Evolutionary conservation across 2,888 invertebrate species (phyloP).

Genomic region (Ophonus ardosiacus): DNA sequence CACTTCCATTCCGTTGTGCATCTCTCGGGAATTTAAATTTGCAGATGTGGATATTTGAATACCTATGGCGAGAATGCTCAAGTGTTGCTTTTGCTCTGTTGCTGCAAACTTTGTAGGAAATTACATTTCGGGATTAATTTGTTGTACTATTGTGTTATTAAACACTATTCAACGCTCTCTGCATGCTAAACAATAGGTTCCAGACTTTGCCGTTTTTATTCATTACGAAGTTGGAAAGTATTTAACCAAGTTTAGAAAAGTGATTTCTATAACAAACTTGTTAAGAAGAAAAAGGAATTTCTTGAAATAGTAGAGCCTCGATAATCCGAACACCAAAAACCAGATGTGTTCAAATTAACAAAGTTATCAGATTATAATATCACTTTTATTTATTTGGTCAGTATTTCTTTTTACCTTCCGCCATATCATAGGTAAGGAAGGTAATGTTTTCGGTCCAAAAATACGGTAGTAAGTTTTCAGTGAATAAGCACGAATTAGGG

Average conservation of each 20-base stretch:
- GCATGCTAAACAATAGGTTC: background rate
- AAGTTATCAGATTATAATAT: no score
- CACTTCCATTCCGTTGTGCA: conserved; percentile 13
- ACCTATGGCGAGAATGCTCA: conserved; percentile 19
- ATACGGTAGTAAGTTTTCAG: no score
- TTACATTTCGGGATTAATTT: conserved; percentile 46
- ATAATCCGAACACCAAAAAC: no score
- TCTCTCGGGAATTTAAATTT: conserved; percentile 30
- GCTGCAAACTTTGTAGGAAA: conserved; percentile 23
- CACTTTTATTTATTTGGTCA: no score
- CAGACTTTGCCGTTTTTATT: background rate
- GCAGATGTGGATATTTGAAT: conserved; percentile 49
- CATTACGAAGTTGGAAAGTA: background rate
- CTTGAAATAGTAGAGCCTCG: no score
- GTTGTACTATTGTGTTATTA: conserved; percentile 48
- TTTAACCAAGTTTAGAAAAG: background rate
- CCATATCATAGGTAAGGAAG: no score
- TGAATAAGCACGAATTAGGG: no score
- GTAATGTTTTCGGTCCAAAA: no score
- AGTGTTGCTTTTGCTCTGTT: conserved; percentile 42
- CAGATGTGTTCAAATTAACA: no score
- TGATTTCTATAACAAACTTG: no score
- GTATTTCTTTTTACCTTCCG: no score
- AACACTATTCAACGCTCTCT: conserved; percentile 30
- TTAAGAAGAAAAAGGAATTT: no score